Evolutionary conservation across 2,113 vertebrate genomes (phyloP).

Genomic region (Indri indri): DNA sequence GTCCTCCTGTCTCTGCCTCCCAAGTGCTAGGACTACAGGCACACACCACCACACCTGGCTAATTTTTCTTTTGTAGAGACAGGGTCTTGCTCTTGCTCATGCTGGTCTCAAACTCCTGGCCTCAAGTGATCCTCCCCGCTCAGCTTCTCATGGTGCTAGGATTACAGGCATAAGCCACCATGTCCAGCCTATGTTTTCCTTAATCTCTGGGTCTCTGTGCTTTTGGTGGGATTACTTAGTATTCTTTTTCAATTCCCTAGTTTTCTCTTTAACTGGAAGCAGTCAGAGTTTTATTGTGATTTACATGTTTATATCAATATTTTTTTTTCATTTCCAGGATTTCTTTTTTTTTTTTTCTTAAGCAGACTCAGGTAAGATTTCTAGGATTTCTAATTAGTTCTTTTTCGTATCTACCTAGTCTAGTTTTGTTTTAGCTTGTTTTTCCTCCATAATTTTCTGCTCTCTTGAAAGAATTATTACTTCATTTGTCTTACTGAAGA

Average conservation of each 20-base stretch:
- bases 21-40: too few relatives aligned
- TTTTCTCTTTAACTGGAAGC: neutral
- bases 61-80: too few relatives aligned
- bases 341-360: neutral
- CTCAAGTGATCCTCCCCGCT: too few relatives aligned
- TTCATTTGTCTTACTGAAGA: neutral
- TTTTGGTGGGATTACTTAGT: neutral
- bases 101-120: too few relatives aligned
- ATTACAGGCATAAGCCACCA: too few relatives aligned
- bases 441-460: neutral
- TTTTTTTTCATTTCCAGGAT: neutral
- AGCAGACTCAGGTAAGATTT: neutral
- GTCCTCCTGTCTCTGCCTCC: too few relatives aligned
- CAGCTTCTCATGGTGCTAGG: too few relatives aligned
- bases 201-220: neutral
- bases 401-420: neutral
- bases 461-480: conserved; percentile 9
- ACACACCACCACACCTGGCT: too few relatives aligned
- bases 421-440: neutral
- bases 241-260: neutral
- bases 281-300: conserved; percentile 20
- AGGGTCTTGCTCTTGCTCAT: too few relatives aligned
- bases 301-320: neutral
- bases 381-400: neutral
- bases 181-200: too few relatives aligned